Base-by-base conservation (phyloP, 2,113 vertebrate species). In the Solenodon paradoxus region DNA sequence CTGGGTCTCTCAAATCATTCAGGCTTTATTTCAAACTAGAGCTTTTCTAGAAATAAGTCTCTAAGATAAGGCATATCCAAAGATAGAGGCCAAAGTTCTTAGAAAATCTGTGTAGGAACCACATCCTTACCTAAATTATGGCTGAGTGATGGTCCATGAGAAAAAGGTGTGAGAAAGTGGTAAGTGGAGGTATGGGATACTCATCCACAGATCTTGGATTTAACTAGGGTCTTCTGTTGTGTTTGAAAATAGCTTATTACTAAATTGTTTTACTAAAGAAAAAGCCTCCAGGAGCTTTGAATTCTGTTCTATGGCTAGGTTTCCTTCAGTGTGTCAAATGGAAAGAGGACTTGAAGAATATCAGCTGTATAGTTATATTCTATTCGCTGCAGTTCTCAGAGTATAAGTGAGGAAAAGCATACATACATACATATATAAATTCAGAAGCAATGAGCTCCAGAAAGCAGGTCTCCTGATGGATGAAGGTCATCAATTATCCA, bases 201-300 rank as follows among this genome's bases (percentile, higher is more conserved):
- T 71, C 7, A 74, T 10, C 15, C 82, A 84, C 35, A 74, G 32
- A 49, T 24, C 45, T 45, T 20, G 26, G 20, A 53, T 51, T 78
- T 42, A 61, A 81, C 82, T 22, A 91, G 17, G 17, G 19, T 68
- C 12, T n/a, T 66, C 87, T 75, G 35, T 0, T 87, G 55, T 55
- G 24, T 55, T 87, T 92, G 57, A 93, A 93, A 93, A 91, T 45
- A 90, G 79, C 53, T 61, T 72, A 95, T 22, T 82, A 71, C 77
- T n/a, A n/a, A n/a, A n/a, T n/a, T 30, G 20, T 74, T 69, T 86
- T 49, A 89, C 49, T 63, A 79, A 26, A 94, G 55, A 95, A 89
- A 82, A 10, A 53, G 53, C n/a, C 45, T 40, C 74, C 24, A 80
- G 24, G 24, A 92, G 32, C 30, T 92, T 82, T 49, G 64, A 26